Evolutionary conservation across 2,113 vertebrate genomes (phyloP).

Genomic region (Prionailurus viverrinus): DNA sequence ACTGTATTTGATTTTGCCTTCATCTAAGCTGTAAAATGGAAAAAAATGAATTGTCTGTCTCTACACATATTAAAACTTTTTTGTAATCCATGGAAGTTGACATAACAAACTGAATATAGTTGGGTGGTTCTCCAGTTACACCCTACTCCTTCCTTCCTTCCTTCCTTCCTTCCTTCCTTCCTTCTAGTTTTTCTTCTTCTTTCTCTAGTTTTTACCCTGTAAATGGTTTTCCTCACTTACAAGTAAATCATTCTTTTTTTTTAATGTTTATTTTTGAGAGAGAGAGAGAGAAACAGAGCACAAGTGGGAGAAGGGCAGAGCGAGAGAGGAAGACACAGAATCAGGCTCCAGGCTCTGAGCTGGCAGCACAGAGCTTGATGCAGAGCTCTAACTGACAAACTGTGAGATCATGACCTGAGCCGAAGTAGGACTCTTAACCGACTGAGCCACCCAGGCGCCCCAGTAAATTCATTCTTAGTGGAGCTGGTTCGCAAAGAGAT

Average conservation of each 20-base stretch:
- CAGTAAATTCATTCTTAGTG: background rate
- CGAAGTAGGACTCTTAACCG: no score
- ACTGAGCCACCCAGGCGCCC: no score
- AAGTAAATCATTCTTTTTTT: background rate
- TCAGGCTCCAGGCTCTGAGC: no score
- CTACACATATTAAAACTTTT: background rate
- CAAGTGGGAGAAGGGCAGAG: no score
- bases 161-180: background rate
- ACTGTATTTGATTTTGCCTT: background rate
- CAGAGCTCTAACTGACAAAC: no score
- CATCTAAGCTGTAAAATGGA: background rate
- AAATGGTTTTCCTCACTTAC: background rate
- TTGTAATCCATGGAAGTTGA: background rate
- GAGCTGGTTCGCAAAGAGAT: background rate
- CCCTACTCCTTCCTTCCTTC: fast-evolving
- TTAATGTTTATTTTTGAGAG: no score
- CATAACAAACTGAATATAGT: background rate
- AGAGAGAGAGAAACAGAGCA: no score
- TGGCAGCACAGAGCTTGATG: no score
- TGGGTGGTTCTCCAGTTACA: background rate
- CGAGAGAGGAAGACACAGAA: no score
- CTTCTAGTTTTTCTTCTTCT: background rate
- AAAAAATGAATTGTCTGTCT: background rate
- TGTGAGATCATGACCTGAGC: no score
- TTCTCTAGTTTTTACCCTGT: background rate